Evolutionary conservation across 2,797 vertebrate species (phyloP), one percentile per base, ranked within the genome.

Genomic region (Capromys pilorides): DNA sequence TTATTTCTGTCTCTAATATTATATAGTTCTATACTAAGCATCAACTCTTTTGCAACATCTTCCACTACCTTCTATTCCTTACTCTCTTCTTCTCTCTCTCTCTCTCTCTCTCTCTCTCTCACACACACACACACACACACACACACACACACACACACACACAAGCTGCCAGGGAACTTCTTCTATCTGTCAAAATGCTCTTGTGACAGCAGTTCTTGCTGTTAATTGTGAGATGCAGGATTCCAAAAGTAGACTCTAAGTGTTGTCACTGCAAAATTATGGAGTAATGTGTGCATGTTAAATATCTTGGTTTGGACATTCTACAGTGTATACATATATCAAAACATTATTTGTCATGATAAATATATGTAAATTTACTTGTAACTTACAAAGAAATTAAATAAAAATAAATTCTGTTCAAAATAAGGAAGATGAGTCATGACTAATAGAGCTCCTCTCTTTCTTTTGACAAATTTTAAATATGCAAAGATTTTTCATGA

Each of bases 401-500:
- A 69, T 28, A 61, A 64, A 75, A 57, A 19, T 33, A 79, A 31
- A 26, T 57, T 78, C 19, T 24, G 13, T 16, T 73, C 41, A 59
- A 62, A 88, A n/a, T 83, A 90, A 92, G 16, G 79, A 71, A 26
- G 31, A 18, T 54, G 39, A 95, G 31, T 7, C 19, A 57, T 0
- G 6, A 21, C 10, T 83, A 26, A 22, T 89, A 69, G 0, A 61
- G 6, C 61, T 62, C 28, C 54, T 86, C 24, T 73, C 9, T 84
- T 95, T 80, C 28, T 51, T 81, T 87, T 84, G 31, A 51, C 1
- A 51, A 22, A 11, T 3, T 95, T 57, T 78, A 79, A 78, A 85
- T 22, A 81, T 71, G 36, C 39, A 16, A 94, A 64, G n/a, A 91
- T 83, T 77, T 54, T 94, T 45, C 45, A 54, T 33, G 12, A 8